Evolutionary conservation across 2,797 vertebrate species (phyloP), one percentile per base, ranked within the genome.

Genomic region (Acestrorhynchus altus): DNA sequence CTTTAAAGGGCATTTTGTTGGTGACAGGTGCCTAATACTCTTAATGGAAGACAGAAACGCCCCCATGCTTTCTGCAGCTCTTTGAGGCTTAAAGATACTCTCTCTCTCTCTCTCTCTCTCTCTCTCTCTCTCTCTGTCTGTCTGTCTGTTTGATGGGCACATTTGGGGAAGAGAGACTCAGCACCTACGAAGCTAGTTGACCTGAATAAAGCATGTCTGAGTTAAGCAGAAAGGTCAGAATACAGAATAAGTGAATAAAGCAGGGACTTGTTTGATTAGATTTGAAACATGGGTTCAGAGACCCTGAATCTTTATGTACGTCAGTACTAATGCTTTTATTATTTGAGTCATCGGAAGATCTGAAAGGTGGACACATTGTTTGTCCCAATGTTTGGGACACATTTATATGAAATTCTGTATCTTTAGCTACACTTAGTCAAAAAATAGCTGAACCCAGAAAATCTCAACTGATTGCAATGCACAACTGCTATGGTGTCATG

Each of bases 1-100:
- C 78, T 74, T 72, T 75, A 75, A 82, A 69, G 68, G 69, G 75
- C 70, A 74, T 81, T 81, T 63, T 81, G 77, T 72, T 64, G 76
- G 70, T 57, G 82, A 87, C 81, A 87, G 65, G 71, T 72, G 80
- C 68, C 78, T 86, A 87, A 87, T 84, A 79, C 57, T 76, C 78
- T 52, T 83, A 87, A 85, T 85, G 78, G 76, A 86, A 72, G 54
- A 72, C 78, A 80, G 42, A 56, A 60, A 78, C 61, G 40, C 75
- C 77, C 66, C 71, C 66, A 72, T 40, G 39, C 69, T 78, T 78
- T 72, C 42, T 71, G 56, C 39, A 22, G 75, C 65, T 28, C 75
- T 84, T 65, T 15, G 42, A 77, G 76, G 76, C 75, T 84, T 61
- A 22, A 54, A 77, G 70, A 67, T 49, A 60, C 51, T 40, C 71